A percentile compares a stretch with the other conserved stretches of the same genome.
Evolutionary conservation across 92 coral and sea anemone genomes (phyloP).

Genomic region (Zoanthus gigantus): DNA sequence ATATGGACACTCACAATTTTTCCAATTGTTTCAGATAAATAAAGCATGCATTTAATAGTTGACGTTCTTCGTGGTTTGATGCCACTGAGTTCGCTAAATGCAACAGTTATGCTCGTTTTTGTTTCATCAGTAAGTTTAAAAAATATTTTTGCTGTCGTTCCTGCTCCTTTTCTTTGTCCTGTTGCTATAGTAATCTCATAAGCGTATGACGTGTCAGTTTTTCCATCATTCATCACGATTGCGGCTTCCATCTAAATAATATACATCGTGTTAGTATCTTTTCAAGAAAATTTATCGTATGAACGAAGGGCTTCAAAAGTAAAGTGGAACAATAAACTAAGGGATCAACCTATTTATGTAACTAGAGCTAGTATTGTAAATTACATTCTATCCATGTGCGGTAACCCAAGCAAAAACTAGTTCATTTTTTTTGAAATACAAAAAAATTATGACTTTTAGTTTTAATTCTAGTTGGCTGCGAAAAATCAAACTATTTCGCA

Average conservation of each 20-base stretch:
- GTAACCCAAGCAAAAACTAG: no score
- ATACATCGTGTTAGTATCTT: not conserved
- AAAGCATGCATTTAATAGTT: constrained; percentile 47
- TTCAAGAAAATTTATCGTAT: not conserved
- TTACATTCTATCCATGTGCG: no score
- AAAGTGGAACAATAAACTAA: not conserved
- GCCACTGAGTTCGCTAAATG: constrained; percentile 56
- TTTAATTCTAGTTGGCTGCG: no score
- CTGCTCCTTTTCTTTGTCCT: constrained; percentile 70
- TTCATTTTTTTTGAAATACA: no score
- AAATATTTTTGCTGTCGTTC: constrained; percentile 80
- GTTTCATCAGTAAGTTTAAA: constrained; percentile 66
- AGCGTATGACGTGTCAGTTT: constrained; percentile 47
- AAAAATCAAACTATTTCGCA: no score
- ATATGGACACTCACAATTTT: constrained; percentile 75
- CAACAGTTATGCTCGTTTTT: constrained; percentile 66
- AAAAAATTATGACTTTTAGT: no score
- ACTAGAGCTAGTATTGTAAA: no score
- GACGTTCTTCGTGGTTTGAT: constrained; percentile 66
- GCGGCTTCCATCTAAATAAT: constrained; percentile 51
- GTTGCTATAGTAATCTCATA: constrained; percentile 74
- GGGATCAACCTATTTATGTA: not conserved
- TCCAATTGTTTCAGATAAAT: constrained; percentile 72
- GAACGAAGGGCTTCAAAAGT: not conserved
- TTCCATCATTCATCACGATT: constrained; percentile 57